Conservation (phyloP, 2,113 vertebrate genomes). For the Orycteropus afer region DNA sequence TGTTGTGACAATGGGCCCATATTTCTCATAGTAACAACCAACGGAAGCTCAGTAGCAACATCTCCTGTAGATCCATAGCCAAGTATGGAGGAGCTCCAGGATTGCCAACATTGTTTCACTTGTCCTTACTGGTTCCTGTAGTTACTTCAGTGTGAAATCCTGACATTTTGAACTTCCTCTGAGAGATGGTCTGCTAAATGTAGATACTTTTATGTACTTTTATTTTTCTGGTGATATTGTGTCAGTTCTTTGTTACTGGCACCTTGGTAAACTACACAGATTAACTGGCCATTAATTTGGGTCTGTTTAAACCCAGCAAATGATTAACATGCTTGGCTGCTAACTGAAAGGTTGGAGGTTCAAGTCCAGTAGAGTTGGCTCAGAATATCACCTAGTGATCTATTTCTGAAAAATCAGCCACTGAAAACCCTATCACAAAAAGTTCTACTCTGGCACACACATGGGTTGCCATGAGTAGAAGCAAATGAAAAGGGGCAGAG, state of each 20-base stretch:
- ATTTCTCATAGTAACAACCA: background rate
- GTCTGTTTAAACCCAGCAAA: background rate
- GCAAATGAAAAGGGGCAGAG: background rate
- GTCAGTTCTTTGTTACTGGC: background rate
- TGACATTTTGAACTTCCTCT: background rate
- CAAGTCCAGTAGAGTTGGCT: background rate
- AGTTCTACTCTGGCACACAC: background rate
- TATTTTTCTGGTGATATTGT: background rate
- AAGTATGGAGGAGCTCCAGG: rapidly evolving
- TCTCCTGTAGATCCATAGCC: background rate
- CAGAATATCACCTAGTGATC: background rate
- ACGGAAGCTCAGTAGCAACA: background rate
- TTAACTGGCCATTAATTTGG: background rate
- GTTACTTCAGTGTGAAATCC: background rate
- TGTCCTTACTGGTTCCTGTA: background rate
- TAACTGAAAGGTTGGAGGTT: background rate
- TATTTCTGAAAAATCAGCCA: background rate
- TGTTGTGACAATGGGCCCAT: background rate
- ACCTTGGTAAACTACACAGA: background rate
- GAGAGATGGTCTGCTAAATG: background rate
- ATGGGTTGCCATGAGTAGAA: background rate
- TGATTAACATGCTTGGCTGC: background rate
- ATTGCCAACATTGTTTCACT: background rate
- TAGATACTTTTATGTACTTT: background rate
- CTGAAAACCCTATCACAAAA: background rate